These are phyloP conservation scores for Calidris pugnax DNA, from an alignment of 2,113 vertebrate genomes.

Conservation along the genomic window DNA sequence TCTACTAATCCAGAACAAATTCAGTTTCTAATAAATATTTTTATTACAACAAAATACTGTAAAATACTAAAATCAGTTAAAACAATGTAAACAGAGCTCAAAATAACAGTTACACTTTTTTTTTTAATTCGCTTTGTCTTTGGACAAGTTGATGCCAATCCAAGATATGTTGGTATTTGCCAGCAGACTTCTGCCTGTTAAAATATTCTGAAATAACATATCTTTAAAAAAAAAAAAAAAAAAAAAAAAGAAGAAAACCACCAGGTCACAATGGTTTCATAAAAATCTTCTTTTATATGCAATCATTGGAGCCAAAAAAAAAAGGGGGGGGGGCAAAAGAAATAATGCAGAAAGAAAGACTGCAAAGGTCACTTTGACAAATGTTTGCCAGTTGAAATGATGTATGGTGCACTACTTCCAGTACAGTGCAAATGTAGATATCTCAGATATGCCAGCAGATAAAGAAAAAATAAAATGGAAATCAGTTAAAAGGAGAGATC, in stretches of 20 bases:
- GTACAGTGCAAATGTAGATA: not conserved
- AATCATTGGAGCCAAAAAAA: not conserved
- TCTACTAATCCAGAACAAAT: not conserved
- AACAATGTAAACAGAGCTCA: not conserved
- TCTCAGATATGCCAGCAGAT: not conserved
- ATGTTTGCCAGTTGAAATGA: not conserved
- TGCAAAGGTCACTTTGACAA: slow-evolving; percentile 15
- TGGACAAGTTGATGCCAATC: not conserved
- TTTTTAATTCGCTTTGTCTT: not conserved
- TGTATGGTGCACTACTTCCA: not conserved
- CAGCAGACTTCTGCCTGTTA: not conserved
- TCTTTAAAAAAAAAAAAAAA: not conserved
- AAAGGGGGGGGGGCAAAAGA: not conserved
- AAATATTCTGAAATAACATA: not conserved
- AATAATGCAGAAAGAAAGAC: not conserved
- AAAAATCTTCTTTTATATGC: not conserved
- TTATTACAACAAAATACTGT: not conserved
- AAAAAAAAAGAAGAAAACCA: not conserved
- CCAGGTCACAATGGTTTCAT: not conserved
- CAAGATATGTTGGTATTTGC: not conserved
- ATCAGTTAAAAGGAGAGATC: not conserved
- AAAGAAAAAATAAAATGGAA: not conserved
- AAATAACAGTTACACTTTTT: not conserved
- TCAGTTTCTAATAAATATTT: not conserved
- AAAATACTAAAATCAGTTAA: not conserved